Evolutionary conservation across 2,797 vertebrate species (phyloP), one percentile per base, ranked within the genome.

Genomic region (Phylloscopus collybita): DNA sequence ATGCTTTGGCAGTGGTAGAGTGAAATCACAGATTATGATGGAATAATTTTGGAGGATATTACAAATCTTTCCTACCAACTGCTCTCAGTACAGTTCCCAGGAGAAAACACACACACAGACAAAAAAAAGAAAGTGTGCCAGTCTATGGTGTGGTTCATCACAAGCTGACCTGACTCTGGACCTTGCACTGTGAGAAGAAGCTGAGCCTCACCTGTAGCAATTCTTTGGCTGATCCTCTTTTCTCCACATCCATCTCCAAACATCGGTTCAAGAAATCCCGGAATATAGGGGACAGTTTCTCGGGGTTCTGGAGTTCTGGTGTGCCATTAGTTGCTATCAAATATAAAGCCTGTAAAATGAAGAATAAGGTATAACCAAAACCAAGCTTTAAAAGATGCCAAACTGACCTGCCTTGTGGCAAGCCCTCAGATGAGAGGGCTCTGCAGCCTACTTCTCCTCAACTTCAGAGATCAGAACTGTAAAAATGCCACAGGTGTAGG

Each of bases 181-280:
- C 16, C 56, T 64, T 30, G 17, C 44, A 5, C 26, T 20, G 32
- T 38, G 40, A 66, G 60, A 16, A 76, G 34, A 1, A 73, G 40
- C 26, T 9, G 66, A 59, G 11, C 11, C 79, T 93, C 88, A 99
- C 99, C 99, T 99, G 99, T 97, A 99, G 97, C 78, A 99, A 97
- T 92, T 99, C 99, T 98, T 99, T 99, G 96, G 99, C 99, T 92
- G 99, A 99, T 29, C 99, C 99, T 96, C 99, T 98, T 97, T 99
- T 99, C 96, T 99, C 99, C 44, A 99, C 99, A 90, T 99, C 99
- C 99, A 99, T 99, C 96, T 99, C 99, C 98, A 99, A 98, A 96
- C 99, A 99, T 71, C 98, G 98, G 97, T 99, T 99, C 91, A 99
- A 98, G 97, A 99, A 99, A 96, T 99, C 99, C 90, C 99, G 98